phyloP scores from a whole-genome alignment of 1,140 invertebrate species.

The Drosophila lacertosa region DNA sequence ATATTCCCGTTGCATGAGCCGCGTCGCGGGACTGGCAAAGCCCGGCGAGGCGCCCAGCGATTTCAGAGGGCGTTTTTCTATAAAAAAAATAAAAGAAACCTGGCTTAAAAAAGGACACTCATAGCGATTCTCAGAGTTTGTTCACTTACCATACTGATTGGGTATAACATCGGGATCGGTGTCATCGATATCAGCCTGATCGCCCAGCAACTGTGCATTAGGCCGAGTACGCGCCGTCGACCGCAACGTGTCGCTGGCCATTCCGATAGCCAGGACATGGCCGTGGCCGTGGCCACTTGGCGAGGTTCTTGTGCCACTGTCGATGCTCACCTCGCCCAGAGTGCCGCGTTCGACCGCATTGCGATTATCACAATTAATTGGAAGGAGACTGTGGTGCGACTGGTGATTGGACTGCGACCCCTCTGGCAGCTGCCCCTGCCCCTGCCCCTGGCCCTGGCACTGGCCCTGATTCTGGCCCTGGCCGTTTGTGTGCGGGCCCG shows the following conservation, averaged over 20 bases:
- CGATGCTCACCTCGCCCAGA: conserved; percentile 48
- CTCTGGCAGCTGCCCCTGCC: conserved; percentile 36
- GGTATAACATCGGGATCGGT: conserved; percentile 93
- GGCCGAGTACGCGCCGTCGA: conserved; percentile 66
- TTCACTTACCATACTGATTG: conserved; percentile 91
- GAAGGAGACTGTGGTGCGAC: conserved; percentile 78
- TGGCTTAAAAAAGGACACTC: too few relatives aligned
- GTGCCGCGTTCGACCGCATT: conserved; percentile 58
- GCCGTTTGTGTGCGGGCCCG: conserved; percentile 53
- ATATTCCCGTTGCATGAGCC: conserved; percentile 79
- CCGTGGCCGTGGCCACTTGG: conserved; percentile 38
- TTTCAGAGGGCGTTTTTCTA: conserved; percentile 83
- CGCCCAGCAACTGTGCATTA: conserved; percentile 81
- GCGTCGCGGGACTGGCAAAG: conserved; percentile 77
- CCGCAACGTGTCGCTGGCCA: conserved; percentile 66
- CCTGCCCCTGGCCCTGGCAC: conserved; percentile 4
- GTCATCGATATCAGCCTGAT: conserved; percentile 86
- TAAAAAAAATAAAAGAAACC: neutral
- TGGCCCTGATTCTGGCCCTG: conserved; percentile 24
- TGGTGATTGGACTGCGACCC: conserved; percentile 66
- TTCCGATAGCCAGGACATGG: conserved; percentile 29
- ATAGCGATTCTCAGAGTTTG: too few relatives aligned
- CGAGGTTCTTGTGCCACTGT: conserved; percentile 44
- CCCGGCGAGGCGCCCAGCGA: conserved; percentile 70
- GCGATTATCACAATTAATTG: conserved; percentile 74